Evolutionary conservation across 2,797 vertebrate species (phyloP), one percentile per base, ranked within the genome.

Genomic region (Mormyrops boulengeri): DNA sequence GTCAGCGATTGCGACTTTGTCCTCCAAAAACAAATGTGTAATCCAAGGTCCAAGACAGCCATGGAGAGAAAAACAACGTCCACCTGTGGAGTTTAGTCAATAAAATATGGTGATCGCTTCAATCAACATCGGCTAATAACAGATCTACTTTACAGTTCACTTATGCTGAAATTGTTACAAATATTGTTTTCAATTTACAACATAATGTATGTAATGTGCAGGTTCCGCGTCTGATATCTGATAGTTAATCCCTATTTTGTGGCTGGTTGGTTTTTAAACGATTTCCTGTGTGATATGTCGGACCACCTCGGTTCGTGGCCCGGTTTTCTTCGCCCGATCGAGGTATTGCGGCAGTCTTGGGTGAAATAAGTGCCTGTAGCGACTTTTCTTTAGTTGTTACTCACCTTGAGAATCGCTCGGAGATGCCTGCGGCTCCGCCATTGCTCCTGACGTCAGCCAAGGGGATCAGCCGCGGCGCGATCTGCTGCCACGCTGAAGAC

Each of bases 381-480:
- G 47, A 85, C 49, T 50, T 50, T 85, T 26, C 84, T 85, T 49
- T 85, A 85, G 3, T 26, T 85, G 84, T 38, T 41, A 62, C 88
- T 96, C 95, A 96, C 96, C 96, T 95, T 95, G 95, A 93, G 95
- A 95, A 92, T 93, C 94, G 84, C 94, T 92, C 92, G 92, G 93
- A 94, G 94, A 95, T 92, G 94, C 93, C 91, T 95, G 95, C 95
- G 91, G 94, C 91, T 96, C 96, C 95, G 96, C 96, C 96, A 97
- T 97, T 95, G 94, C 96, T 95, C 93, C 93, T 95, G 95, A 96
- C 96, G 96, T 97, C 96, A 96, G 73, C 92, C 90, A 93, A 93
- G 90, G 93, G 93, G 95, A 94, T 95, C 93, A 93, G 88, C 57
- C 49, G 41, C 38, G 30, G 66, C 66, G 12, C 66, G 4, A 38